phyloP scores from a whole-genome alignment of 2,888 invertebrate genomes.

The Galeruca laticollis region DNA sequence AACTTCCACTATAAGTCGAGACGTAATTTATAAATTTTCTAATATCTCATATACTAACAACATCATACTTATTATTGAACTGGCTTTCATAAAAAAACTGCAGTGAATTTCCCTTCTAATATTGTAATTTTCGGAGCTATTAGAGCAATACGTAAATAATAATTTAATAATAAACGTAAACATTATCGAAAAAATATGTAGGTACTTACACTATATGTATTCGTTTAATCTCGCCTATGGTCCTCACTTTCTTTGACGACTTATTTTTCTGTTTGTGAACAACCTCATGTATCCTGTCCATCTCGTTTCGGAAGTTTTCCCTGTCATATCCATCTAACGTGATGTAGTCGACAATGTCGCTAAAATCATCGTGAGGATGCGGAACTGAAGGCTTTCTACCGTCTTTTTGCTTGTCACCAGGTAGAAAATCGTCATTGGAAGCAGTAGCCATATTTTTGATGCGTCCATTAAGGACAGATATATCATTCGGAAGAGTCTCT shows the following conservation, averaged over 20 bases:
- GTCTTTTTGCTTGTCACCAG: slow-evolving; percentile 41
- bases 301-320: slow-evolving; percentile 67
- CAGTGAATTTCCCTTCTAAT: too few relatives aligned
- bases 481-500: slow-evolving; percentile 60
- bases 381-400: slow-evolving; percentile 57
- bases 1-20: too few relatives aligned
- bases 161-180: too few relatives aligned
- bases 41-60: too few relatives aligned
- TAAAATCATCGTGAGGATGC: slow-evolving; percentile 71
- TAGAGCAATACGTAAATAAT: too few relatives aligned
- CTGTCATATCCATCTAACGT: slow-evolving; percentile 69
- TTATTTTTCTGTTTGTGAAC: slow-evolving; percentile 67
- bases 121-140: too few relatives aligned
- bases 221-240: slow-evolving; percentile 77
- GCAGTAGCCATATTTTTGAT: slow-evolving; percentile 33
- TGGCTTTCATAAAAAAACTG: too few relatives aligned
- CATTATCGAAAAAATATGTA: background rate
- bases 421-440: slow-evolving; percentile 32
- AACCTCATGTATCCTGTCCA: slow-evolving; percentile 69
- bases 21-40: too few relatives aligned
- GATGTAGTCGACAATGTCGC: slow-evolving; percentile 71
- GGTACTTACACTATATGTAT: slow-evolving; percentile 66
- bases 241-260: slow-evolving; percentile 67
- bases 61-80: too few relatives aligned
- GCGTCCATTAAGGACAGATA: slow-evolving; percentile 41